These are phyloP conservation scores for Gallirallus australis DNA, from an alignment of 2,797 vertebrate genomes.

Conservation along the genomic window DNA sequence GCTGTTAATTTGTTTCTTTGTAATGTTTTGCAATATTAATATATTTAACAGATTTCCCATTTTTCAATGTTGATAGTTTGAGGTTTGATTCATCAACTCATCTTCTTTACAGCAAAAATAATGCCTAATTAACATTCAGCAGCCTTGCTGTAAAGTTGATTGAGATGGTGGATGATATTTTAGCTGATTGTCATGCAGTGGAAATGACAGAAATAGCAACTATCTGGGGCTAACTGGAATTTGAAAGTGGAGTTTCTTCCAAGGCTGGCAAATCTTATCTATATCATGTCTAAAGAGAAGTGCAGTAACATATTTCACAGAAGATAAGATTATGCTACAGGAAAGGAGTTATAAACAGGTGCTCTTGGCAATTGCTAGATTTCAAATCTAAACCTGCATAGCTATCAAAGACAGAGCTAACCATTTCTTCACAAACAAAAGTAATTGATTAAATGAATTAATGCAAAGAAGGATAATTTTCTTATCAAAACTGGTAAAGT, in stretches of 20 bases:
- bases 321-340: constrained; percentile 23
- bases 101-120: not conserved
- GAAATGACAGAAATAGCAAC: constrained; percentile 43
- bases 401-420: not conserved
- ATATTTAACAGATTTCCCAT: not conserved
- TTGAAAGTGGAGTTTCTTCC: constrained; percentile 27
- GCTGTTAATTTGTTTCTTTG: not conserved
- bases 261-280: constrained; percentile 32
- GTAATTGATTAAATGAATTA: not conserved
- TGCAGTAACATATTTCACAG: constrained; percentile 9
- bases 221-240: constrained; percentile 23
- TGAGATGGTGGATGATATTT: constrained; percentile 46
- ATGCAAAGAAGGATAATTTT: not conserved
- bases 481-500: not conserved
- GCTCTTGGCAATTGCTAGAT: not conserved
- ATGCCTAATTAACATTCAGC: constrained; percentile 31
- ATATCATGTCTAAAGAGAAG: constrained; percentile 6
- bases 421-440: not conserved
- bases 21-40: not conserved
- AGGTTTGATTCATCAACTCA: not conserved
- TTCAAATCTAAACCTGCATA: not conserved
- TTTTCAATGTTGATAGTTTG: not conserved
- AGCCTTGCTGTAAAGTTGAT: constrained; percentile 31
- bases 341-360: constrained; percentile 21
- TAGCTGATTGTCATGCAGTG: constrained; percentile 30